Evolutionary conservation across 1,140 invertebrate genomes (phyloP).

Genomic region (honey bee (Apis mellifera)): Amel_HAv3.1 CM009945.2:4117001-4117500

Average conservation of each 20-base stretch:
- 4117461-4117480: too few species aligned
- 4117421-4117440: neutral
- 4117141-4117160: too few species aligned
- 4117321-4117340: neutral
- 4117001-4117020: too few species aligned
- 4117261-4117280: slow-evolving; percentile 28
- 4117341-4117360: slow-evolving; percentile 1
- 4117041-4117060: too few species aligned
- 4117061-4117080: too few species aligned
- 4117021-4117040: too few species aligned
- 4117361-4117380: neutral
- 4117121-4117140: too few species aligned
- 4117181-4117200: neutral
- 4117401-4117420: neutral
- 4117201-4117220: slow-evolving; percentile 26
- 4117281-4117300: slow-evolving; percentile 31
- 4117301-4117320: slow-evolving; percentile 51
- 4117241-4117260: slow-evolving; percentile 32
- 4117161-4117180: neutral
- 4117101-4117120: too few species aligned
- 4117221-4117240: slow-evolving; percentile 5
- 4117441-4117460: too few species aligned
- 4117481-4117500: too few species aligned
- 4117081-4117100: too few species aligned
- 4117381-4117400: neutral